phyloP scores from a whole-genome alignment of 2,888 invertebrate genomes.

The Sphinx pinastri region DNA sequence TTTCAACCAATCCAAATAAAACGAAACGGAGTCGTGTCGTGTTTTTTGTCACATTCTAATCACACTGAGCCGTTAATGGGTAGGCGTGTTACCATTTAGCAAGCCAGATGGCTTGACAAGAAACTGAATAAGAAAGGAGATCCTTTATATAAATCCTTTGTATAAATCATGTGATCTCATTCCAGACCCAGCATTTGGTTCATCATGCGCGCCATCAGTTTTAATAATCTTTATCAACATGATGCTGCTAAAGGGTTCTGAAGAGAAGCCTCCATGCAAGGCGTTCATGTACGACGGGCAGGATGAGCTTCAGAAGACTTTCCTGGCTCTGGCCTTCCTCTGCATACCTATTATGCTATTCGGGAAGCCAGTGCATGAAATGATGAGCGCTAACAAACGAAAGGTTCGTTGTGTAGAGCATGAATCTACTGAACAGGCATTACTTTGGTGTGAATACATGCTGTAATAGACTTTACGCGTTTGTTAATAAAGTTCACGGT shows the following conservation, averaged over 20 bases:
- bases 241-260: slow-evolving; percentile 85
- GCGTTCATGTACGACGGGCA: slow-evolving; percentile 86
- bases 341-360: slow-evolving; percentile 92
- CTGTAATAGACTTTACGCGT: too few relatives aligned
- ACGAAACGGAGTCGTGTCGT: too few relatives aligned
- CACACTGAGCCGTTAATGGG: too few relatives aligned
- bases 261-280: slow-evolving; percentile 73
- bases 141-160: too few relatives aligned
- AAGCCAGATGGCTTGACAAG: too few relatives aligned
- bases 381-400: slow-evolving; percentile 70
- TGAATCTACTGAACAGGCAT: too few relatives aligned
- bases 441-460: too few relatives aligned
- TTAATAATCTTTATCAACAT: slow-evolving; percentile 92
- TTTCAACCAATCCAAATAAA: too few relatives aligned
- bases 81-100: too few relatives aligned
- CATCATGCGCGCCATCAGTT: slow-evolving; percentile 89
- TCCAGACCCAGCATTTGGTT: slow-evolving; percentile 69
- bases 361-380: slow-evolving; percentile 89
- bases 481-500: not conserved
- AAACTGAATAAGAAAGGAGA: too few relatives aligned
- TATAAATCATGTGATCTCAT: slow-evolving; percentile 24
- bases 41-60: too few relatives aligned
- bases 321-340: slow-evolving; percentile 85
- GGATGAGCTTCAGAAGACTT: slow-evolving; percentile 83
- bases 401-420: slow-evolving; percentile 50